Conservation (phyloP, 1,140 invertebrate species). For the Acromyrmex charruanus region DNA sequence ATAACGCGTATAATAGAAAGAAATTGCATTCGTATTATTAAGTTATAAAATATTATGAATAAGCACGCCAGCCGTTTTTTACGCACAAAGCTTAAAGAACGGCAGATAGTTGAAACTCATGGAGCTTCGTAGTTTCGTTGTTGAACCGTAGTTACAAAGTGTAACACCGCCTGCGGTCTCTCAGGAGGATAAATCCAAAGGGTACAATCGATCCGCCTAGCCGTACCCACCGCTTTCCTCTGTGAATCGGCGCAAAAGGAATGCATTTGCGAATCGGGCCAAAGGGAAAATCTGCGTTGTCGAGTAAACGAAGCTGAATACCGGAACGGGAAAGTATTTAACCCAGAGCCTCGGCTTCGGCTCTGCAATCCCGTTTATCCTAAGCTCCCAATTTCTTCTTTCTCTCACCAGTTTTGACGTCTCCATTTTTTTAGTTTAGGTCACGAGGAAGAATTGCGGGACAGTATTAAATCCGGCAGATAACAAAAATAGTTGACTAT, state of each 20-base stretch:
- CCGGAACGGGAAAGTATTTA: slow-evolving; percentile 76
- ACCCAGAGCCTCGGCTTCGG: slow-evolving; percentile 45
- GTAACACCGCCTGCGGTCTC: slow-evolving; percentile 59
- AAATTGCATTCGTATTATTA: background rate
- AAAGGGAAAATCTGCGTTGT: slow-evolving; percentile 72
- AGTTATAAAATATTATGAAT: slow-evolving; percentile 2
- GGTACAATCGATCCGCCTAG: slow-evolving; percentile 57
- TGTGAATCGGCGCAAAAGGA: slow-evolving; percentile 65
- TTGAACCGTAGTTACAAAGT: slow-evolving; percentile 61
- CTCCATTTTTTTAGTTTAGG: background rate
- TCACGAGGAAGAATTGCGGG: background rate
- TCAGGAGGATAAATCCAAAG: slow-evolving; percentile 63
- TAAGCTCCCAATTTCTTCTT: slow-evolving; percentile 38
- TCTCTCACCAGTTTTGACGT: background rate
- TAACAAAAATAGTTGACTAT: background rate
- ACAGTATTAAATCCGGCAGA: background rate
- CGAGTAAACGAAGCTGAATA: slow-evolving; percentile 73
- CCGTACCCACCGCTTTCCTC: background rate
- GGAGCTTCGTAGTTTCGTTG: slow-evolving; percentile 54
- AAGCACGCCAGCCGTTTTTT: background rate
- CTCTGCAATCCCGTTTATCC: slow-evolving; percentile 50
- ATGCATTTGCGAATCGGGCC: slow-evolving; percentile 70
- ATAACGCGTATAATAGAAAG: background rate
- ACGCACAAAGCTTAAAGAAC: slow-evolving; percentile 29
- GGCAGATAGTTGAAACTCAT: slow-evolving; percentile 45